These are phyloP conservation scores for Engystomops pustulosus DNA, from an alignment of 2,113 vertebrate genomes.

Conservation along the genomic window DNA sequence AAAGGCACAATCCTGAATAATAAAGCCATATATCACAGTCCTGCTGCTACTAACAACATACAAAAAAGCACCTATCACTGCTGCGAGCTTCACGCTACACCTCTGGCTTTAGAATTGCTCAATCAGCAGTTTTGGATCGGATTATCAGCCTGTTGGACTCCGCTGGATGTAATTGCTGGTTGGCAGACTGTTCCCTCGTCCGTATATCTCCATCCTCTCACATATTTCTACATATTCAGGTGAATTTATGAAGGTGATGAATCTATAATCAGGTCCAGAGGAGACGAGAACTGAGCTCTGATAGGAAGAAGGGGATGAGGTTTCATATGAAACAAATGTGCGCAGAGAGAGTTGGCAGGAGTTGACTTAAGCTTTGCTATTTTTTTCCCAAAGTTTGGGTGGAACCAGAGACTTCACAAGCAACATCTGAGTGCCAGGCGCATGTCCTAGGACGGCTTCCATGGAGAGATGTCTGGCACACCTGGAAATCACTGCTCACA, in stretches of 20 bases:
- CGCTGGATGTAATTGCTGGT: too few species aligned
- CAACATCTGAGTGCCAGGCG: slow-evolving; percentile 8
- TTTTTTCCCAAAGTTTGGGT: neutral
- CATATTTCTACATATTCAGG: neutral
- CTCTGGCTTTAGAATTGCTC: too few species aligned
- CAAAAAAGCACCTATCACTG: too few species aligned
- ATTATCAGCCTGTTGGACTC: too few species aligned
- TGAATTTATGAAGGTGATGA: neutral
- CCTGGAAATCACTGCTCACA: too few species aligned
- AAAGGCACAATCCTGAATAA: too few species aligned
- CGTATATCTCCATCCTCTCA: neutral
- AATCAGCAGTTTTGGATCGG: too few species aligned
- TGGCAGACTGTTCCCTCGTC: too few species aligned
- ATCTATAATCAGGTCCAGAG: neutral
- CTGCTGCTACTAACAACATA: too few species aligned
- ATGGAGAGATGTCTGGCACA: neutral
- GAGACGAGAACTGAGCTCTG: neutral
- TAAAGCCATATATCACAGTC: too few species aligned
- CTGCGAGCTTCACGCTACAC: too few species aligned
- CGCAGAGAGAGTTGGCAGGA: neutral
- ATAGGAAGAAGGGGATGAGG: neutral
- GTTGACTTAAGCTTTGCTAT: neutral
- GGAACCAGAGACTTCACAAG: neutral
- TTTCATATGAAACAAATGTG: neutral
- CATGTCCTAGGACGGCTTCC: neutral